Evolutionary conservation across 2,797 vertebrate species (phyloP).

Genomic region (Aeoliscus strigatus): DNA sequence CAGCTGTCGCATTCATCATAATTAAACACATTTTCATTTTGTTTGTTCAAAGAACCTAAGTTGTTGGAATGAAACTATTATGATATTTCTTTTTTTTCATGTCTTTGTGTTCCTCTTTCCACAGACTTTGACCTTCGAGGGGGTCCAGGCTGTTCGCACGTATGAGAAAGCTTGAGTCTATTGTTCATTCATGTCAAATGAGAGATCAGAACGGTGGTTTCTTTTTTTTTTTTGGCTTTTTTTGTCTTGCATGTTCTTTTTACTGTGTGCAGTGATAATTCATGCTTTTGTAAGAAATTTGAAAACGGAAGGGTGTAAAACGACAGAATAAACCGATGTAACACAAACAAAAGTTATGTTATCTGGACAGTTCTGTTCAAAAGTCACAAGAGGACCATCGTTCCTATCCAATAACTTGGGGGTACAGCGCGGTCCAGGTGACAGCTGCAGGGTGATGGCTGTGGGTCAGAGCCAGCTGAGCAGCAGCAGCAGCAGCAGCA

Average conservation of each 20-base stretch:
- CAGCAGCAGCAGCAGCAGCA: conserved; percentile 40
- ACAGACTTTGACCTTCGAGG: conserved; percentile 88
- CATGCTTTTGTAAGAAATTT: conserved; percentile 66
- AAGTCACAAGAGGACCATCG: neutral
- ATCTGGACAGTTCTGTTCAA: neutral
- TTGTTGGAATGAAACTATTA: no score
- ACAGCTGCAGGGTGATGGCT: conserved; percentile 63
- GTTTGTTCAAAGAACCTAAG: no score
- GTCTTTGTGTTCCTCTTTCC: conserved; percentile 23
- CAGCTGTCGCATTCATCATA: no score
- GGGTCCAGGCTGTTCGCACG: conserved; percentile 85
- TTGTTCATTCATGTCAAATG: neutral
- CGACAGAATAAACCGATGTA: conserved; percentile 51
- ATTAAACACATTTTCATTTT: no score
- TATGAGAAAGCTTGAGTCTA: conserved; percentile 88
- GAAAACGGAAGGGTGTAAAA: conserved; percentile 45
- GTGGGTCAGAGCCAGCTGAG: conserved; percentile 29
- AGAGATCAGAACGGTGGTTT: neutral
- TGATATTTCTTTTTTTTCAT: no score
- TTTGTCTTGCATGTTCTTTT: conserved; percentile 23
- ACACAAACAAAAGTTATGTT: conserved; percentile 14
- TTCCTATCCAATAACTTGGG: conserved; percentile 9
- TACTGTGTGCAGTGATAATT: conserved; percentile 36
- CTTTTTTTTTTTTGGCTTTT: no score
- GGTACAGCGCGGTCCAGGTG: conserved; percentile 66